Evolutionary conservation across 2,797 vertebrate species (phyloP).

Genomic region (Clarias fuscus): DNA sequence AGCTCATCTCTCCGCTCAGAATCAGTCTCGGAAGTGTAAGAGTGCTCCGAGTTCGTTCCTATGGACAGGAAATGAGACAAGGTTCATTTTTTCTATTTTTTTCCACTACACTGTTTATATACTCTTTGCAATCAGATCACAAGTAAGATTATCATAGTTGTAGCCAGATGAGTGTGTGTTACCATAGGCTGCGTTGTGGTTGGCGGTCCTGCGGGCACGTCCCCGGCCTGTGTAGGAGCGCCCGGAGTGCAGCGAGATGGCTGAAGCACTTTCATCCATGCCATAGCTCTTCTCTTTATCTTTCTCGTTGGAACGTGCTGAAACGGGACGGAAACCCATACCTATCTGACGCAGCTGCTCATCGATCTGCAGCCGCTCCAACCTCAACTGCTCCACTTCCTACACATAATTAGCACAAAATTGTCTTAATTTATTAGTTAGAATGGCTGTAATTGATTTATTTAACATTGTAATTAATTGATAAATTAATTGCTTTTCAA

Average conservation of each 20-base stretch:
- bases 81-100: neutral
- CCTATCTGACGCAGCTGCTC: constrained; percentile 94
- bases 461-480: neutral
- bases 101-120: neutral
- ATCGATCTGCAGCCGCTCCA: constrained; percentile 96
- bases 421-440: neutral
- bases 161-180: constrained; percentile 38
- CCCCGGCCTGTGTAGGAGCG: constrained; percentile 92
- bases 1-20: constrained; percentile 95
- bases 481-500: no score
- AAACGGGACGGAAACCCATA: constrained; percentile 87
- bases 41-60: constrained; percentile 97
- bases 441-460: neutral
- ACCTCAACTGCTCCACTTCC: constrained; percentile 94
- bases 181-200: constrained; percentile 94
- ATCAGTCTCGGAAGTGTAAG: constrained; percentile 95
- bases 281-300: constrained; percentile 78
- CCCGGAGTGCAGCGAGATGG: constrained; percentile 77
- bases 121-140: neutral
- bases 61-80: neutral
- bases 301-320: constrained; percentile 78
- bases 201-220: constrained; percentile 87
- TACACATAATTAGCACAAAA: constrained; percentile 54
- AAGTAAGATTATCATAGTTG: neutral
- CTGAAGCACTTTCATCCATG: constrained; percentile 78